Conservation (phyloP, 2,888 invertebrate genomes). For the Dusona sp. region DNA sequence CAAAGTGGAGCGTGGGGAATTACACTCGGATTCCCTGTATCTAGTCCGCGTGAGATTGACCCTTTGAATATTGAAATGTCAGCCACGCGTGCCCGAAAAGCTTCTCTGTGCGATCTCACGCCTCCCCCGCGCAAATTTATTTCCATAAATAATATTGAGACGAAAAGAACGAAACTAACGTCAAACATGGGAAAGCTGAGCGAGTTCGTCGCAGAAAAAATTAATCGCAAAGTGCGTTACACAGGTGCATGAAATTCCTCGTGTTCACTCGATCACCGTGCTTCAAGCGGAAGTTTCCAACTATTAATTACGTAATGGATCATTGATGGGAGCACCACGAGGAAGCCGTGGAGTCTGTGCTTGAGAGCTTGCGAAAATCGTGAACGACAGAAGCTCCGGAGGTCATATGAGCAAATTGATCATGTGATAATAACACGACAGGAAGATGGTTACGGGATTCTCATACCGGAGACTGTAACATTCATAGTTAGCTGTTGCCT, state of each 20-base stretch:
- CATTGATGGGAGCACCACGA: constrained; percentile 5
- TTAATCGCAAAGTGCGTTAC: neutral
- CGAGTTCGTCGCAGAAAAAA: neutral
- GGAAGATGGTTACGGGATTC: neutral
- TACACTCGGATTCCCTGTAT: neutral
- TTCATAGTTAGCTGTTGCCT: neutral
- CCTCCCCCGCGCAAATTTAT: neutral
- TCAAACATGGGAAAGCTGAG: neutral
- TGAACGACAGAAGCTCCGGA: neutral
- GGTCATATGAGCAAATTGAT: constrained; percentile 47
- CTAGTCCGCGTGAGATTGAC: constrained; percentile 15
- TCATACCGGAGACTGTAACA: neutral
- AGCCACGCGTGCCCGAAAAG: neutral
- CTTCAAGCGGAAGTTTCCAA: constrained; percentile 41
- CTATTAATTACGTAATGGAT: constrained; percentile 62
- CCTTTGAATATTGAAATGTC: constrained; percentile 53
- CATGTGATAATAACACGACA: constrained; percentile 44
- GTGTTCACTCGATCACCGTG: constrained; percentile 20
- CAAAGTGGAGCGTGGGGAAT: no score
- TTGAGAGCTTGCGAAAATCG: constrained; percentile 46
- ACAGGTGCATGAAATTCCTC: constrained; percentile 1
- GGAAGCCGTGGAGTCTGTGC: neutral
- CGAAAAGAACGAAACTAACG: neutral
- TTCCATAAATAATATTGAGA: constrained; percentile 30
- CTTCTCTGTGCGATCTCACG: no score